Evolutionary conservation across 1,140 invertebrate genomes (phyloP), one percentile per base, ranked within the genome.

Genomic region (Tetramorium alpestre): DNA sequence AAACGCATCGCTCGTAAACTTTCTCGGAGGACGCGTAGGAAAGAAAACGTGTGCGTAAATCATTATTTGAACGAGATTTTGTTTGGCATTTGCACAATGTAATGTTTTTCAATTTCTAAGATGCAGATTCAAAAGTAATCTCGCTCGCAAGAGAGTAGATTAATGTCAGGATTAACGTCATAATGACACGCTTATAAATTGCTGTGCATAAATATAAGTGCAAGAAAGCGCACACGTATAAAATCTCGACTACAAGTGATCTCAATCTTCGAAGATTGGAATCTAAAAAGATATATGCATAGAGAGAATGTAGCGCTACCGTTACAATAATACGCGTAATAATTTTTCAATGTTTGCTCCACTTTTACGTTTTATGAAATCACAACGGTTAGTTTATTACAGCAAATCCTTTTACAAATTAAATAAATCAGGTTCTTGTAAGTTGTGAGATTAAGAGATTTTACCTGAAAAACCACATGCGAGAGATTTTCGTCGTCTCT

Each of bases 381-480:
- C 25, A 18, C 60, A 47, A 47, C 41, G 2, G 0, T 28, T 44
- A 60, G 25, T 44, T 10, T 8, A 62, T 77, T 64, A 22, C 13
- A 2, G 16, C 22, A 22, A 73, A 22, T 10, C 10, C 18, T n/a
- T 41, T 41, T 22, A 72, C 3, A 70, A n/a, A 72, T 60, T 22
- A 60, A 82, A 73, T 82, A 13, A 44, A 51, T 51, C 47, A 8
- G 6, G 16, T 33, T 38, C 13, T 25, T 4, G 6, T 16, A 80
- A 69, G 13, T 25, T 47, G 38, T 25, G 11, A 41, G 60, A 88
- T 41, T 44, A 47, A 78, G 73, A 33, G 4, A 18, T 87, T 92
- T 95, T 94, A 98, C 98, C 96, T 98, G 98, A 94, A 98, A 98
- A 3, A 98, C 97, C 93, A 98, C 97, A 94, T 98, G 98, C 54